phyloP scores from a whole-genome alignment of 2,797 vertebrate genomes.

The Sebastes kiyomatsui region DNA sequence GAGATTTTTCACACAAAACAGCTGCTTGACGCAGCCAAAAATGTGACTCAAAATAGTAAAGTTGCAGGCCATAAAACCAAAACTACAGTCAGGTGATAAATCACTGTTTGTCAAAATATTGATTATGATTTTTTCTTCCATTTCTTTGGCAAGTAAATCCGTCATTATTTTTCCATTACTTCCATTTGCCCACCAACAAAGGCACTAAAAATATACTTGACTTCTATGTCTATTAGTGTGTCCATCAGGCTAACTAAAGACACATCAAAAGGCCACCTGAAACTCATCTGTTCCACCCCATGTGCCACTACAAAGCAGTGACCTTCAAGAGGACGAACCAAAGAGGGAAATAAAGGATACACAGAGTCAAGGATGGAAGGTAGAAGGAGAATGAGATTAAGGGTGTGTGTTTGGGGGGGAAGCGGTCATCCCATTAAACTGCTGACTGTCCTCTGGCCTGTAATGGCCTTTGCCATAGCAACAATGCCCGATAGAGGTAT shows the following conservation, averaged over 20 bases:
- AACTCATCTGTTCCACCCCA: constrained; percentile 7
- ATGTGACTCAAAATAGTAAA: background rate
- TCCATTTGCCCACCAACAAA: background rate
- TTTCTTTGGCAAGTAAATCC: background rate
- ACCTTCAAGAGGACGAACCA: constrained; percentile 28
- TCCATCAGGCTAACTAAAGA: background rate
- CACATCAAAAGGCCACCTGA: constrained; percentile 21
- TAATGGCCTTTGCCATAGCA: constrained; percentile 59
- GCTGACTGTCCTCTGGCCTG: constrained; percentile 50
- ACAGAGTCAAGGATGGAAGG: constrained; percentile 2
- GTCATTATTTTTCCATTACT: background rate
- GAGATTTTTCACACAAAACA: background rate
- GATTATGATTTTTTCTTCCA: background rate
- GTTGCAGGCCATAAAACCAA: background rate
- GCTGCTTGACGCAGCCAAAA: background rate
- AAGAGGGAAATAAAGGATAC: constrained; percentile 3
- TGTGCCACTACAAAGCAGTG: background rate
- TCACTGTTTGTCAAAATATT: background rate
- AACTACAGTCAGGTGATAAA: background rate
- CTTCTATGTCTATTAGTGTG: background rate
- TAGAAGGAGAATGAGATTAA: constrained; percentile 14
- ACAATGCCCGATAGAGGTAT: constrained; percentile 56
- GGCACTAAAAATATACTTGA: background rate
- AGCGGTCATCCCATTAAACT: constrained; percentile 48
- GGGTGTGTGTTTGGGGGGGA: background rate